These are phyloP conservation scores for Capromys pilorides DNA, from an alignment of 2,797 vertebrate genomes.

Conservation along the genomic window DNA sequence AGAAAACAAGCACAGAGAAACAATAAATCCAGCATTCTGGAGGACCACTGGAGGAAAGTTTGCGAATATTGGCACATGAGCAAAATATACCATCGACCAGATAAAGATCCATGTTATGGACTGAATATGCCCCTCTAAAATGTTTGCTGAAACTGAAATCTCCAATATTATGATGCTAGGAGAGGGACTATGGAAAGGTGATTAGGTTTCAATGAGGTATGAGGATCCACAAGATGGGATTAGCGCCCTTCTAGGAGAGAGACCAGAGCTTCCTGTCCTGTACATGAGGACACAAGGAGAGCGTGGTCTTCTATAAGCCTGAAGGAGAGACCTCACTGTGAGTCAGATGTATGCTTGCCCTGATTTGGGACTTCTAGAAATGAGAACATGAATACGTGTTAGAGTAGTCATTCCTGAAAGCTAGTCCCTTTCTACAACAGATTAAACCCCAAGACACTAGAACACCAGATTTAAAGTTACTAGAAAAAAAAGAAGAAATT, in stretches of 20 bases:
- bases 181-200: not conserved
- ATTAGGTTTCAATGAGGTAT: not conserved
- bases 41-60: not conserved
- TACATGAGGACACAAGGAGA: not conserved
- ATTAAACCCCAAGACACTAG: not conserved
- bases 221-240: not conserved
- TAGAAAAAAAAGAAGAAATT: not conserved
- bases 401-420: not conserved
- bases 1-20: not conserved
- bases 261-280: not conserved
- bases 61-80: not conserved
- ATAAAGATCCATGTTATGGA: not conserved
- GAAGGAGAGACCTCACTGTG: not conserved
- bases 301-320: not conserved
- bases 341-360: not conserved
- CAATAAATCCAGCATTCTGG: not conserved
- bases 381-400: not conserved
- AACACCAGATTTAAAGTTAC: not conserved
- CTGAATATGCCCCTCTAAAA: not conserved
- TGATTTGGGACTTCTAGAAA: not conserved
- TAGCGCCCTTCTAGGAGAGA: not conserved
- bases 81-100: not conserved
- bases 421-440: not conserved
- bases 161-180: accelerated
- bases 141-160: not conserved